Conservation (phyloP, 2,797 vertebrate genomes). For the Scleropages formosus region DNA sequence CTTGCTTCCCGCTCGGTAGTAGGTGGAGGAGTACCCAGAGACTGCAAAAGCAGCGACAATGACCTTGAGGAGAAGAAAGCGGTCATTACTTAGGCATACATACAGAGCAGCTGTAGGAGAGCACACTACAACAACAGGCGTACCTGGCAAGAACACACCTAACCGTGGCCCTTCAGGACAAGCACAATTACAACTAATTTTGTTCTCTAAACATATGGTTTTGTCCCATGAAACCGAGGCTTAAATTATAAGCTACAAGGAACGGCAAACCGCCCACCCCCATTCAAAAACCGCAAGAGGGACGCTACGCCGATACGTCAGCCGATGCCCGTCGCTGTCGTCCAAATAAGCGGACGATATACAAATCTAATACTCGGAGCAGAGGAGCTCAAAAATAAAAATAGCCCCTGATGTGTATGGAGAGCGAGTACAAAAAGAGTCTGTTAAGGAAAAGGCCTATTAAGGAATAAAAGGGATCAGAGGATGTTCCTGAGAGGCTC, state of each 20-base stretch:
- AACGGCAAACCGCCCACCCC: not conserved
- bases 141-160: not conserved
- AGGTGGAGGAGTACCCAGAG: slow-evolving; percentile 96
- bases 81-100: slow-evolving; percentile 24
- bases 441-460: not conserved
- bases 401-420: not conserved
- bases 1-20: slow-evolving; percentile 98
- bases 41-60: slow-evolving; percentile 95
- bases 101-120: slow-evolving; percentile 28
- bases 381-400: not conserved
- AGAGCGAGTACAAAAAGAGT: not conserved
- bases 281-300: not conserved
- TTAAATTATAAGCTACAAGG: slow-evolving; percentile 7
- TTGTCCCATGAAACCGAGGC: not conserved
- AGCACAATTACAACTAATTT: not conserved
- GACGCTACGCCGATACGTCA: not conserved
- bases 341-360: slow-evolving; percentile 1
- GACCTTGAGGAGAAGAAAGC: slow-evolving; percentile 67
- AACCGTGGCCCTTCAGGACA: too few relatives aligned
- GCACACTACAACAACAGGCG: slow-evolving; percentile 29
- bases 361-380: slow-evolving; percentile 1
- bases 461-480: not conserved
- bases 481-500: not conserved
- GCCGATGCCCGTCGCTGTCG: not conserved
- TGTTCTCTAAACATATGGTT: not conserved